A percentile compares a stretch with the other conserved stretches of the same genome.
Evolutionary conservation across 2,113 vertebrate species (phyloP).

Genomic region (Protomyctophum bolini): DNA sequence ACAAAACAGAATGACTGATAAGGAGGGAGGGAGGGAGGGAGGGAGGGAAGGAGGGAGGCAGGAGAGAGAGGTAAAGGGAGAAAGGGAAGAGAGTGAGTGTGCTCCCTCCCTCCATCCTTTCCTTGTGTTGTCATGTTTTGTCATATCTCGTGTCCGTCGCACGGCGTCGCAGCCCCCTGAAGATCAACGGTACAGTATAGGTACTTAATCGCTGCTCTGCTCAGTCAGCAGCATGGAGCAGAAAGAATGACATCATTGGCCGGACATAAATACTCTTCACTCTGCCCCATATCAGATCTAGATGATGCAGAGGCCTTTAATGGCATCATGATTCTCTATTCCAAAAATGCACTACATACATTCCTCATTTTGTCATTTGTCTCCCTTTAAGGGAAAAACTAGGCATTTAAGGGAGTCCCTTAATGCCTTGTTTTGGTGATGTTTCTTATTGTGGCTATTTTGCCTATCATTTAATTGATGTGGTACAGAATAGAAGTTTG

Average conservation of each 20-base stretch:
- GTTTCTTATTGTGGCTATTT: too few species aligned
- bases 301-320: slow-evolving; percentile 25
- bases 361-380: too few species aligned
- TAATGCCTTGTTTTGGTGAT: slow-evolving; percentile 3
- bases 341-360: slow-evolving; percentile 9
- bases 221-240: slow-evolving; percentile 49
- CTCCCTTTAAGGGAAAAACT: too few species aligned
- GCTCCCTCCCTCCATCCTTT: neutral
- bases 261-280: slow-evolving; percentile 24
- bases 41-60: slow-evolving; percentile 3
- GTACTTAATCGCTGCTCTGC: slow-evolving; percentile 35
- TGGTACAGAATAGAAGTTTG: too few species aligned
- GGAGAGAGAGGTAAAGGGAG: slow-evolving; percentile 3
- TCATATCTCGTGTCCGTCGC: too few species aligned
- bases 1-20: neutral
- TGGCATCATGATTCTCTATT: slow-evolving; percentile 37
- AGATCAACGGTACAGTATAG: slow-evolving; percentile 30
- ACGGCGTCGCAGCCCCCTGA: too few species aligned
- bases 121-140: neutral
- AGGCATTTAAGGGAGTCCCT: slow-evolving; percentile 1
- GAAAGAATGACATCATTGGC: slow-evolving; percentile 69
- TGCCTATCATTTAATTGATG: too few species aligned
- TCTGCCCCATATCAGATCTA: slow-evolving; percentile 44
- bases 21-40: slow-evolving; percentile 19
- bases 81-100: neutral